Evolutionary conservation across 2,113 vertebrate genomes (phyloP), one percentile per base, ranked within the genome.

Genomic region (Orthonyx spaldingii): DNA sequence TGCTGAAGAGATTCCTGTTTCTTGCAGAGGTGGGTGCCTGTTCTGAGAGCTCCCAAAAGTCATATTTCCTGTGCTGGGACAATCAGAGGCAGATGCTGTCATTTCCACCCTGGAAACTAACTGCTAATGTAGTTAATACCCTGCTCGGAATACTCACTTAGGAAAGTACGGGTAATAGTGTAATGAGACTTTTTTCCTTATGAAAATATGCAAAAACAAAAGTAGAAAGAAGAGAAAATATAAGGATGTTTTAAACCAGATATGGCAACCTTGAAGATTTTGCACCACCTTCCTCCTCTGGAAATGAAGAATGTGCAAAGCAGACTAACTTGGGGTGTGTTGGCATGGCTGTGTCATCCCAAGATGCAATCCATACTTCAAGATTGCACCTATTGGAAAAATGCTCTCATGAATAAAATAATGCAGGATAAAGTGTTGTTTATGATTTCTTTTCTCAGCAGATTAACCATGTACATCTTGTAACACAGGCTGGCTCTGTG

Each of bases 391-490:
- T 8, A 72, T 9, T 80, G 39, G 56, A 81, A 71, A 59, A 70
- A 72, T n/a, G 44, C 2, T 79, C 13, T 87, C 64, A 78, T 68
- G 66, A 85, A 92, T 84, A 92, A 94, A 96, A 63, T 86, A 79
- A 94, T 77, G 16, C 18, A 46, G 72, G 56, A 71, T 44, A 92
- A 87, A 84, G 28, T 83, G 87, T 86, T 70, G 72, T 63, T 95
- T 56, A 83, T 89, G 24, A 87, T 79, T 95, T 59, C 78, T 85
- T 95, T 83, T 86, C 65, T 46, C 46, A 90, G 90, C 50, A 92
- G 82, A 96, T 95, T 90, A 92, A 32, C 84, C 88, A 39, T 39
- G 89, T 95, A 94, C 89, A 87, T 81, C 89, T 92, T 96, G 95
- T 92, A 96, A 71, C 86, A 75, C 32, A 83, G 85, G 18, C 56